Conservation (phyloP, 2,113 vertebrate species). For the Siniperca chuatsi region DNA sequence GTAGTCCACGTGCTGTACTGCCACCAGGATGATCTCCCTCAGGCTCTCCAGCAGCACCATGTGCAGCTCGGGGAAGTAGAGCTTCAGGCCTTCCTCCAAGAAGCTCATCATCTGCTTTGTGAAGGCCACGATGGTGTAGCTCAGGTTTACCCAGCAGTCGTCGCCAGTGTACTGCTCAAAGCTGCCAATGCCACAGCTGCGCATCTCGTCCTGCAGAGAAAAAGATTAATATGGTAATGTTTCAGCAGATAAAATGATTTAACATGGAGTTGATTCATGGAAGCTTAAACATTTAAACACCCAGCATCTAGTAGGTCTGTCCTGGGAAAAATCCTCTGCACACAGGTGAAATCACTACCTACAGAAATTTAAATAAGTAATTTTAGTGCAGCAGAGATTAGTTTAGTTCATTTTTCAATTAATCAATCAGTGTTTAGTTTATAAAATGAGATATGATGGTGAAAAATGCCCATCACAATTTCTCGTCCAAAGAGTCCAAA, state of each 20-base stretch:
- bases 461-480: not conserved
- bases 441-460: not conserved
- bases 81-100: slow-evolving; percentile 95
- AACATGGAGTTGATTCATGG: not conserved
- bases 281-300: not conserved
- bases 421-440: not conserved
- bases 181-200: slow-evolving; percentile 87
- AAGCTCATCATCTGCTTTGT: slow-evolving; percentile 99
- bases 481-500: not conserved
- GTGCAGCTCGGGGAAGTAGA: slow-evolving; percentile 97
- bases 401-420: not conserved
- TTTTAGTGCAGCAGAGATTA: not conserved
- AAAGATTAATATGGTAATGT: not conserved
- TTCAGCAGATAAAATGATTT: not conserved
- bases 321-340: too few relatives aligned
- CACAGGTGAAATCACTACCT: too few relatives aligned
- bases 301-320: not conserved
- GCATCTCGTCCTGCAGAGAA: slow-evolving; percentile 90
- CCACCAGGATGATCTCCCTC: slow-evolving; percentile 94
- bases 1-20: slow-evolving; percentile 98
- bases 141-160: slow-evolving; percentile 99
- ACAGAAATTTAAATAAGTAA: not conserved
- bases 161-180: slow-evolving; percentile 96
- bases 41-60: slow-evolving; percentile 98
- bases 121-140: slow-evolving; percentile 98